phyloP scores from a whole-genome alignment of 2,888 invertebrate genomes.

The Macropis europaea region DNA sequence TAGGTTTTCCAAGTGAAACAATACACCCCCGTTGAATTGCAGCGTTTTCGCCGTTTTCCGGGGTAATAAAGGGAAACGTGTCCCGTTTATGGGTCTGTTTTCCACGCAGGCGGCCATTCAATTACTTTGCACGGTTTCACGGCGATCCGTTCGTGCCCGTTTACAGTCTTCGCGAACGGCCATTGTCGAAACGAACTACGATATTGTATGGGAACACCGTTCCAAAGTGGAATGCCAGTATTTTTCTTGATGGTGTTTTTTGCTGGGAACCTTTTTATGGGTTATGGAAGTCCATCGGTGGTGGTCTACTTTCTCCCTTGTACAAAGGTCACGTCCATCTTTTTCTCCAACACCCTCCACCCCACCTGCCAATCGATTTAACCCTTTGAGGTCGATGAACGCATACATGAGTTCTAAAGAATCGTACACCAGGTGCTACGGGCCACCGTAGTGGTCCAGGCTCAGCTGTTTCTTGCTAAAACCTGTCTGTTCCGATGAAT shows the following conservation, averaged over 20 bases:
- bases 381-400: too few species aligned
- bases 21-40: too few species aligned
- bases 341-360: neutral
- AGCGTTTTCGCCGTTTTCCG: too few species aligned
- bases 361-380: too few species aligned
- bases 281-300: slow-evolving; percentile 61
- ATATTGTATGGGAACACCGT: slow-evolving; percentile 53
- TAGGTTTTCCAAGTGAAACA: too few species aligned
- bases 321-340: slow-evolving; percentile 33
- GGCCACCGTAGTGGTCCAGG: too few species aligned
- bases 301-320: slow-evolving; percentile 56
- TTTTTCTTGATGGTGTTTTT: slow-evolving; percentile 62
- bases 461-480: too few species aligned
- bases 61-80: neutral
- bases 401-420: too few species aligned
- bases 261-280: slow-evolving; percentile 62
- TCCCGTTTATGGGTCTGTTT: neutral
- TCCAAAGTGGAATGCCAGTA: slow-evolving; percentile 70
- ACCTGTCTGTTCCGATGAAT: too few species aligned
- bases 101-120: neutral
- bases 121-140: neutral
- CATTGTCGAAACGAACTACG: slow-evolving; percentile 35
- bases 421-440: too few species aligned
- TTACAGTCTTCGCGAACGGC: slow-evolving; percentile 63
- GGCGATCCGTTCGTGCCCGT: slow-evolving; percentile 28